A percentile compares a stretch with the other conserved stretches of the same genome.
phyloP scores from a whole-genome alignment of 2,888 invertebrate species.

The Drosophila monieri region DNA sequence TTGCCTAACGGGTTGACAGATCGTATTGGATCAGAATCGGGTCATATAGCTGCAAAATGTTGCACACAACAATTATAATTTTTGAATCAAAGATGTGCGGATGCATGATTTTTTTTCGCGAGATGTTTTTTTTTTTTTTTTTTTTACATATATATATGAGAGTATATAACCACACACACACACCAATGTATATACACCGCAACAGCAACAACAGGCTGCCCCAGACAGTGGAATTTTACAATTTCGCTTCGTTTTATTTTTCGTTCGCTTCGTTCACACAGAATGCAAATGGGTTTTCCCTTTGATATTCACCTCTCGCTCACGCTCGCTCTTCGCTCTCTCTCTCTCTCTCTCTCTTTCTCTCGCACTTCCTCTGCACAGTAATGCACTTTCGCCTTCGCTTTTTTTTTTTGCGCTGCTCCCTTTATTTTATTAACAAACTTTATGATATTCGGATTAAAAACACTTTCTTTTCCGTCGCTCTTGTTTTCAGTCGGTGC shows the following conservation, averaged over 20 bases:
- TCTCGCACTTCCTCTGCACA: conserved; percentile 20
- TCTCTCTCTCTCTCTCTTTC: conserved; percentile 17
- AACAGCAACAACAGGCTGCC: conserved; percentile 54
- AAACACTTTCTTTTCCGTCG: conserved; percentile 69
- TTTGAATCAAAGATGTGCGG: conserved; percentile 1
- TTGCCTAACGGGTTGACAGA: conserved; percentile 54
- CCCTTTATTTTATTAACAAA: conserved; percentile 47
- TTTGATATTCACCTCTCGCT: conserved; percentile 68
- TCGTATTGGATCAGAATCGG: not conserved
- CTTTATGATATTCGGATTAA: conserved; percentile 51
- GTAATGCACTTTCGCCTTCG: conserved; percentile 72
- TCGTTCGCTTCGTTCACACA: conserved; percentile 72
- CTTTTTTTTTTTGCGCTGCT: conserved; percentile 34
- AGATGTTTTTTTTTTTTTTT: conserved; percentile 59
- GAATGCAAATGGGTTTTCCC: conserved; percentile 74
- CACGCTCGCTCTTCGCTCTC: conserved; percentile 5
- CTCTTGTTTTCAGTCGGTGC: conserved; percentile 40
- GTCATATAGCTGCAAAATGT: conserved; percentile 42
- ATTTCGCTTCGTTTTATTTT: conserved; percentile 50
- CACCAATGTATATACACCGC: conserved; percentile 33
- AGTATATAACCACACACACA: conserved; percentile 40
- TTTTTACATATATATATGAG: conserved; percentile 51
- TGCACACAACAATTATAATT: conserved; percentile 39
- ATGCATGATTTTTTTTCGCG: conserved; percentile 52
- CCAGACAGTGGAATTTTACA: conserved; percentile 80